phyloP scores from a whole-genome alignment of 2,113 vertebrate genomes.

The Chaetodon trifascialis region DNA sequence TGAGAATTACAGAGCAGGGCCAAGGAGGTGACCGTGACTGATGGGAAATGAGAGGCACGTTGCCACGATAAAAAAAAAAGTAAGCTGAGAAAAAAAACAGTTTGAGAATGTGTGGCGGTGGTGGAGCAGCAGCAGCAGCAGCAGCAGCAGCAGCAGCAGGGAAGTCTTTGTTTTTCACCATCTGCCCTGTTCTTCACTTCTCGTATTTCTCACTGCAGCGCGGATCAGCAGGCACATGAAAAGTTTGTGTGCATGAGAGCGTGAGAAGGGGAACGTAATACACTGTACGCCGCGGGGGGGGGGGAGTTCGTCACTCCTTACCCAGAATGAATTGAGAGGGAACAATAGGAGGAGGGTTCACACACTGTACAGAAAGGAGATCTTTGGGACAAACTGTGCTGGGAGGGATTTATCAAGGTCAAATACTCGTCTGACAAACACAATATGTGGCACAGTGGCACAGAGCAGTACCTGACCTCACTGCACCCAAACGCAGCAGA shows the following conservation, averaged over 20 bases:
- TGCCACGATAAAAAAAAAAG: constrained; percentile 38
- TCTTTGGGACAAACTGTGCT: constrained; percentile 42
- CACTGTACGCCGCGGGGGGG: background rate
- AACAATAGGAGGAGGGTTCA: constrained; percentile 41
- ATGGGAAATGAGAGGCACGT: constrained; percentile 72
- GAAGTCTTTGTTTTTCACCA: constrained; percentile 60
- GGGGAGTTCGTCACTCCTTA: background rate
- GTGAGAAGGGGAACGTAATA: constrained; percentile 38
- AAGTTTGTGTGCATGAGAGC: constrained; percentile 11
- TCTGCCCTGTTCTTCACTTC: constrained; percentile 38
- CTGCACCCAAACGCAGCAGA: constrained; percentile 20
- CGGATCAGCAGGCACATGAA: background rate
- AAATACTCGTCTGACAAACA: background rate
- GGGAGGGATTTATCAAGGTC: background rate
- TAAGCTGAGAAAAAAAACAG: constrained; percentile 31
- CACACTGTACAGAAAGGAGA: constrained; percentile 17
- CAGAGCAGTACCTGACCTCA: constrained; percentile 27
- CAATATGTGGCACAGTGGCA: background rate
- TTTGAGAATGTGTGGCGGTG: constrained; percentile 49
- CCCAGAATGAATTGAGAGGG: constrained; percentile 10
- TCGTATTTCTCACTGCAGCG: constrained; percentile 35
- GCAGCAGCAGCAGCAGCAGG: constrained; percentile 34
- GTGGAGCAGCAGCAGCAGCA: constrained; percentile 23
- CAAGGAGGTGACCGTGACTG: constrained; percentile 58
- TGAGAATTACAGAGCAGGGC: constrained; percentile 48